These are phyloP conservation scores for Elephantulus edwardii DNA, from an alignment of 2,113 vertebrate genomes.

Conservation along the genomic window DNA sequence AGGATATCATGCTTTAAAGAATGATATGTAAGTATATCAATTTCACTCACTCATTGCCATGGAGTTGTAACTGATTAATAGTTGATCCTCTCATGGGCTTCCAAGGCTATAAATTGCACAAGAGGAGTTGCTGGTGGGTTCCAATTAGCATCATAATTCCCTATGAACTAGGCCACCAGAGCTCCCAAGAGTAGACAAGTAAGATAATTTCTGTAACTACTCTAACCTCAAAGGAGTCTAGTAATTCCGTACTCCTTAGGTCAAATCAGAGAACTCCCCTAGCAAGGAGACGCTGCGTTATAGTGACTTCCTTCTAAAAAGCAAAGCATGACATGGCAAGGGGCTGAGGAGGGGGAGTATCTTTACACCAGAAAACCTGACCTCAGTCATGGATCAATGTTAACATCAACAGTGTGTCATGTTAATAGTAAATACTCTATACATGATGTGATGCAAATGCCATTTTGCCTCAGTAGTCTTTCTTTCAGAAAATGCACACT, in stretches of 20 bases:
- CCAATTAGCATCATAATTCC: too few relatives aligned
- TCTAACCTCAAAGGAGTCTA: background rate
- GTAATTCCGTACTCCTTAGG: constrained; percentile 9
- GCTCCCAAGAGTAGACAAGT: background rate
- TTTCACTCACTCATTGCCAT: too few relatives aligned
- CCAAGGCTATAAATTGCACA: too few relatives aligned
- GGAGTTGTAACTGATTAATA: too few relatives aligned
- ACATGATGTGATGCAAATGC: background rate
- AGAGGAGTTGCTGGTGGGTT: too few relatives aligned
- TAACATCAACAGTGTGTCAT: background rate
- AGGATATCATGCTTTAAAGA: constrained; percentile 39
- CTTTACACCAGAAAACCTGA: constrained; percentile 17
- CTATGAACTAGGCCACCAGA: too few relatives aligned
- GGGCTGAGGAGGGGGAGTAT: background rate
- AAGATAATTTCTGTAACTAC: constrained; percentile 41
- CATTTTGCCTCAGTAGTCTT: background rate
- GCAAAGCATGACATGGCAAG: background rate
- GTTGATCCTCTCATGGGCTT: too few relatives aligned
- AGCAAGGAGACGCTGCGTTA: too few relatives aligned
- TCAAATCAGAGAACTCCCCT: too few relatives aligned
- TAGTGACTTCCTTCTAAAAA: constrained; percentile 8
- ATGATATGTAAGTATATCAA: background rate
- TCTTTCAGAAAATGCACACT: background rate
- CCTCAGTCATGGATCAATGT: background rate
- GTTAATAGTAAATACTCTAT: background rate